These are phyloP conservation scores for Helicolenus hilgendorfi DNA, from an alignment of 2,797 vertebrate species.

Conservation along the genomic window DNA sequence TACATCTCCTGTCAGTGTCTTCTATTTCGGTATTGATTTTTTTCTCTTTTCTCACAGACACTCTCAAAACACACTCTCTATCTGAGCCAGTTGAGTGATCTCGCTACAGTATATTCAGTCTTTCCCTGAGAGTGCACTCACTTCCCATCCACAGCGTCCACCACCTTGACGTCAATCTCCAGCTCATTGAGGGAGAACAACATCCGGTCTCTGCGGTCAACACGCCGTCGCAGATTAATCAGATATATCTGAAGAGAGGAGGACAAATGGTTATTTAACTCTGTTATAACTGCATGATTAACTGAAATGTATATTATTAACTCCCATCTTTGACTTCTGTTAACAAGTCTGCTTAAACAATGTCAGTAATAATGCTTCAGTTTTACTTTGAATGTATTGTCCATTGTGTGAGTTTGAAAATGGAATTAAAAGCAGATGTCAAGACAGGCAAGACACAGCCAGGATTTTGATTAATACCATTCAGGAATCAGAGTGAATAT, in stretches of 20 bases:
- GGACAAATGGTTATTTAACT: not conserved
- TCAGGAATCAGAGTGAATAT: not conserved
- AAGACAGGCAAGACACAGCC: not conserved
- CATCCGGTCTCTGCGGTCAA: constrained; percentile 94
- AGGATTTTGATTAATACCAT: not conserved
- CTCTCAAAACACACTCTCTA: not conserved
- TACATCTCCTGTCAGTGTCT: not conserved
- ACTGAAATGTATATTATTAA: not conserved
- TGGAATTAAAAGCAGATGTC: not conserved
- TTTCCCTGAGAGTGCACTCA: constrained; percentile 71
- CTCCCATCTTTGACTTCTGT: not conserved
- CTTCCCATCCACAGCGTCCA: constrained; percentile 97
- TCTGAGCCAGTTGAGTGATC: not conserved
- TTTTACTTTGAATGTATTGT: not conserved
- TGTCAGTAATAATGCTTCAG: not conserved
- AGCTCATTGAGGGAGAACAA: constrained; percentile 94
- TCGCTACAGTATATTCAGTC: not conserved
- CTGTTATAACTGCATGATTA: not conserved
- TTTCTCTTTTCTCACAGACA: not conserved
- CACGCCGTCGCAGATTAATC: constrained; percentile 95
- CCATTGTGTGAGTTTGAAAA: not conserved
- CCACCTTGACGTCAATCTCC: constrained; percentile 92
- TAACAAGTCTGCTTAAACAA: not conserved
- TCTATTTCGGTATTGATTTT: not conserved
- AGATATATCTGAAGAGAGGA: constrained; percentile 92